Evolutionary conservation across 1,140 invertebrate species (phyloP), one percentile per base, ranked within the genome.

Genomic region (Protaetia brevitarsis): DNA sequence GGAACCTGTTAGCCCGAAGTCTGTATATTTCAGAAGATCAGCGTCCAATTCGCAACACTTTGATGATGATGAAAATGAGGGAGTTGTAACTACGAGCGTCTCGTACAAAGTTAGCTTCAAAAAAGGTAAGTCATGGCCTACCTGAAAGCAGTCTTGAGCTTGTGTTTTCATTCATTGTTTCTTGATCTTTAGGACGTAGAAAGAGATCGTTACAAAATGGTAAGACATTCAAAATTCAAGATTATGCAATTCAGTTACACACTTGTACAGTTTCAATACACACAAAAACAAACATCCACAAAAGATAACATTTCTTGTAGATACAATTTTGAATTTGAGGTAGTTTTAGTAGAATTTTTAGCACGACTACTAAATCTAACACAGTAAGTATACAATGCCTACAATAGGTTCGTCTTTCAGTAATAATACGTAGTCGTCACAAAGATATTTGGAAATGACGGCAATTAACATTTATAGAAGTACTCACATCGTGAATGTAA

Each of bases 21-120:
- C 78, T 2, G 72, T 72, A 11, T 79, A 79, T 64, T 80, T 79
- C 67, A 77, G 80, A 68, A 69, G 79, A 66, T 82, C 76, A 30
- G 79, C 81, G 6, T 79, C 75, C 65, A 74, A 69, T 27, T 51
- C 67, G 8, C 66, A 73, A 26, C 78, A 37, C n/a, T 34, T 75
- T 59, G 68, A 69, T 21, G 81, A 82, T 63, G 80, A 82, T 63
- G 81, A n/a, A n/a, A n/a, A n/a, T n/a, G n/a, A 81, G 56, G 81
- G 83, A 61, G 80, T 82, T 29, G 81, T 85, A 57, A 80, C 83
- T 69, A 85, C 84, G 4, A 86, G 84, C 71, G 83, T 86, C 7
- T 85, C 84, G 21, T 85, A 82, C 76, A 78, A 81, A 73, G 83
- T 86, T 67, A 85, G 82, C 74, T 79, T 80, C 5, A 83, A 81